Base-by-base conservation (phyloP, 2,797 vertebrate species). In the Ctenopoma multispine region DNA sequence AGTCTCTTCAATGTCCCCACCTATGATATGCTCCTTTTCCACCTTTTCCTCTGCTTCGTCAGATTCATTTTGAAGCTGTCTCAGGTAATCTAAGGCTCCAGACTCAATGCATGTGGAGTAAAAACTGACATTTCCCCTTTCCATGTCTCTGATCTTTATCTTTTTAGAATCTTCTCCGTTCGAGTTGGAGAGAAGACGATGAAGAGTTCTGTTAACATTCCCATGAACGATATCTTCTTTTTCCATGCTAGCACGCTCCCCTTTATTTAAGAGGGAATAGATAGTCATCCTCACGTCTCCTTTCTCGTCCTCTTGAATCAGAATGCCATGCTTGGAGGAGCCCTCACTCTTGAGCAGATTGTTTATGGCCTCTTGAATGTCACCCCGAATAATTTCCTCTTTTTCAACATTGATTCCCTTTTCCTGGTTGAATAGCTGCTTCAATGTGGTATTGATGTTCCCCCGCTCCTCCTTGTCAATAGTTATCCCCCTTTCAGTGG, bases 21-120 rank as follows among this genome's bases (percentile, higher is more conserved):
- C 96, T 5, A 96, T 92, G 63, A 97, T 96, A 3, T 65, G 86
- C 62, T 96, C 94, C 72, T 94, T 95, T 36, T 89, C 77, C 63
- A 86, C 85, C 56, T 72, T 75, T 15, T 87, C 75, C 29, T 65
- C 69, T 5, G 29, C 75, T 61, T 96, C 95, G 43, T 91, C 87
- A 1, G 91, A 73, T 17, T 86, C 93, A 12, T 65, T 83, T 82
- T 96, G 96, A 18, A 98, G 94, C 75, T 95, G 92, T 86, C 87
- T 96, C 63, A 98, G 92, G 86, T 97, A 98, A 80, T 97, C 96
- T 83, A 98, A 80, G 4, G 96, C 96, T 63, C 97, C 97, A 1
- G 95, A 95, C 91, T 98, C 97, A 56, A 98, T 98, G 81, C 96
- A 97, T 0, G 96, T 97, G 47, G 96, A 96, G 78, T 97, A 98